A percentile compares a stretch with the other conserved stretches of the same genome.
Evolutionary conservation across 2,888 invertebrate species (phyloP).

Genomic region (Nomada ferruginata): DNA sequence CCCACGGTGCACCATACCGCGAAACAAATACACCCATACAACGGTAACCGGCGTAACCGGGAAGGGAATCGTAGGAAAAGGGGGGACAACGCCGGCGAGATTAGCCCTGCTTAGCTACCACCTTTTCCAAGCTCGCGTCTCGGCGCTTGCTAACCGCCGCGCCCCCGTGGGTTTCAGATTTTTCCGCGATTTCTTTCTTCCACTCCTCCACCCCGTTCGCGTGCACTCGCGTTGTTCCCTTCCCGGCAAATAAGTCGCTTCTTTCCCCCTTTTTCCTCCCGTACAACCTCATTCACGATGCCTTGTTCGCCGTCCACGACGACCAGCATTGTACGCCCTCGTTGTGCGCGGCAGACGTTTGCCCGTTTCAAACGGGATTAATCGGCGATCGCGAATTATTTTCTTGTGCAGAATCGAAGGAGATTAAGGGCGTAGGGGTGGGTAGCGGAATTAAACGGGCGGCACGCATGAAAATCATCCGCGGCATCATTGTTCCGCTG

Average conservation of each 20-base stretch:
- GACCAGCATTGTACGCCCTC: conserved; percentile 19
- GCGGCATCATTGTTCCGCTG: conserved; percentile 70
- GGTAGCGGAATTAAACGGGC: conserved; percentile 35
- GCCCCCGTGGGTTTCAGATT: conserved; percentile 17
- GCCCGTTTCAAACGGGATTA: not conserved
- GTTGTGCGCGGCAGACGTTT: conserved; percentile 5
- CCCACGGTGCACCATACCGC: conserved; percentile 67
- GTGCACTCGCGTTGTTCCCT: conserved; percentile 4
- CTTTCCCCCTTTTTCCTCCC: not conserved
- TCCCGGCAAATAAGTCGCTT: conserved; percentile 28
- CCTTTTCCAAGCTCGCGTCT: conserved; percentile 33
- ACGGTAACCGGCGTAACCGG: conserved; percentile 32
- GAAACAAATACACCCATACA: conserved; percentile 69
- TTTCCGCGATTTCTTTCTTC: conserved; percentile 37
- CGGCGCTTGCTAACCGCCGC: not conserved
- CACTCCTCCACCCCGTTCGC: not conserved
- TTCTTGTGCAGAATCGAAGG: conserved; percentile 8
- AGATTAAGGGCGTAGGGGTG: not conserved
- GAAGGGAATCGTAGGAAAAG: not conserved
- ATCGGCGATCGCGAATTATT: conserved; percentile 31
- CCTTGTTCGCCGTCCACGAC: conserved; percentile 9
- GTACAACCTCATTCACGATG: not conserved
- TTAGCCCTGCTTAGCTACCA: conserved; percentile 64
- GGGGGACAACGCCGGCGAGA: conserved; percentile 40
- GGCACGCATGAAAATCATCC: conserved; percentile 76